phyloP scores from a whole-genome alignment of 2,888 invertebrate genomes.

The Lysandra bellargus region DNA sequence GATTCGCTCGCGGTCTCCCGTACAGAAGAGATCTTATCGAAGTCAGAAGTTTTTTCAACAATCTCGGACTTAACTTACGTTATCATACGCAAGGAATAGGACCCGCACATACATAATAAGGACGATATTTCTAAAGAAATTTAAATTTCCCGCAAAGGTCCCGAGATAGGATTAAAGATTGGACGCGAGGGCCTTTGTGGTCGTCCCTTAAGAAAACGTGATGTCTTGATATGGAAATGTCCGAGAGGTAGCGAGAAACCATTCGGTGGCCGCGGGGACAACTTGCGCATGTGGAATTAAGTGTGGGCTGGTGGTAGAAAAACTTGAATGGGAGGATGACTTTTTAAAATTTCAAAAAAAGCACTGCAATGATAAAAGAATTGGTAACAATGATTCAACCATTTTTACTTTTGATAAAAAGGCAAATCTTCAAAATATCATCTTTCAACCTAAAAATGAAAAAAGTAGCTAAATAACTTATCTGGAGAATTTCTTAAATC shows the following conservation, averaged over 20 bases:
- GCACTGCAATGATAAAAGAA: neutral
- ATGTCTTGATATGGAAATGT: constrained; percentile 81
- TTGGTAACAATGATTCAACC: neutral
- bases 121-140: constrained; percentile 81
- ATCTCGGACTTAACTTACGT: constrained; percentile 81
- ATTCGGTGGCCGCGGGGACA: constrained; percentile 73
- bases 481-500: neutral
- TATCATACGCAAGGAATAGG: constrained; percentile 78
- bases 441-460: neutral
- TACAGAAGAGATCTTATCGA: constrained; percentile 72
- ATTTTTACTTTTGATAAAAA: neutral
- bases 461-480: neutral
- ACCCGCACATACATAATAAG: constrained; percentile 80
- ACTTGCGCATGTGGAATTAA: constrained; percentile 70
- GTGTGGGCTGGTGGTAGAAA: constrained; percentile 46
- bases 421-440: neutral
- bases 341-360: neutral
- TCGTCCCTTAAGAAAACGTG: constrained; percentile 80
- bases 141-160: constrained; percentile 81
- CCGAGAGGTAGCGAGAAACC: constrained; percentile 75
- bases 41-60: constrained; percentile 79
- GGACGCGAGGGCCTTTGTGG: constrained; percentile 79
- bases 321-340: neutral
- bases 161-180: constrained; percentile 81
- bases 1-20: constrained; percentile 51